phyloP scores from a whole-genome alignment of 1,140 invertebrate genomes.

The Littorina saxatilis region DNA sequence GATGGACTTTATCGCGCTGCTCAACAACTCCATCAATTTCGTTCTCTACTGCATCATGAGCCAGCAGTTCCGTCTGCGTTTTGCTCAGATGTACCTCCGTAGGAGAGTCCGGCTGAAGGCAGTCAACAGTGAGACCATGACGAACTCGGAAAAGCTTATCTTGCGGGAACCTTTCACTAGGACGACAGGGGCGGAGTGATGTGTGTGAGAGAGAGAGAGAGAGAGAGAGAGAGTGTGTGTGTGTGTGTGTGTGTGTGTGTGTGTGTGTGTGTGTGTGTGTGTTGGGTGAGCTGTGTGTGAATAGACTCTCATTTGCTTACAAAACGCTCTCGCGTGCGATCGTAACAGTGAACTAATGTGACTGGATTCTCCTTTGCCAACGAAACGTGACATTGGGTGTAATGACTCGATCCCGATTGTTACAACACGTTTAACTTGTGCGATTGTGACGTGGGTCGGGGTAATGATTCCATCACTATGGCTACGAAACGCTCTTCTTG shows the following conservation, averaged over 20 bases:
- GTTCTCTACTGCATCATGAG: constrained; percentile 96
- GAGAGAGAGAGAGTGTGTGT: neutral
- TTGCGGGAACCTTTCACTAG: constrained; percentile 37
- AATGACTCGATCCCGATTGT: no score
- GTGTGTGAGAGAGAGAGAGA: neutral
- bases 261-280: neutral
- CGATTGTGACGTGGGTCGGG: no score
- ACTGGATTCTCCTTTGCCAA: no score
- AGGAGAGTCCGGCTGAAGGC: constrained; percentile 33
- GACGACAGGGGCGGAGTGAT: constrained; percentile 11
- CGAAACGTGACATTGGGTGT: no score
- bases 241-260: neutral
- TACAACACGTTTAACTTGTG: no score
- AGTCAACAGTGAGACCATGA: constrained; percentile 32
- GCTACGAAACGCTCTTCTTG: no score
- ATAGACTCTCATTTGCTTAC: no score
- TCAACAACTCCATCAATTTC: constrained; percentile 95
- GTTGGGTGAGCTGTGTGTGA: no score
- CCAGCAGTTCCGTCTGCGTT: constrained; percentile 91
- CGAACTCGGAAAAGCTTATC: constrained; percentile 43
- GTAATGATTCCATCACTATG: no score
- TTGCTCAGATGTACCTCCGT: constrained; percentile 76
- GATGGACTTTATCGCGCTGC: constrained; percentile 92
- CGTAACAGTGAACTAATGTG: no score
- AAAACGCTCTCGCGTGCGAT: no score